A percentile compares a stretch with the other conserved stretches of the same genome.
Conservation (phyloP, 2,797 vertebrate genomes). For the Philypnodon macrostomus region DNA sequence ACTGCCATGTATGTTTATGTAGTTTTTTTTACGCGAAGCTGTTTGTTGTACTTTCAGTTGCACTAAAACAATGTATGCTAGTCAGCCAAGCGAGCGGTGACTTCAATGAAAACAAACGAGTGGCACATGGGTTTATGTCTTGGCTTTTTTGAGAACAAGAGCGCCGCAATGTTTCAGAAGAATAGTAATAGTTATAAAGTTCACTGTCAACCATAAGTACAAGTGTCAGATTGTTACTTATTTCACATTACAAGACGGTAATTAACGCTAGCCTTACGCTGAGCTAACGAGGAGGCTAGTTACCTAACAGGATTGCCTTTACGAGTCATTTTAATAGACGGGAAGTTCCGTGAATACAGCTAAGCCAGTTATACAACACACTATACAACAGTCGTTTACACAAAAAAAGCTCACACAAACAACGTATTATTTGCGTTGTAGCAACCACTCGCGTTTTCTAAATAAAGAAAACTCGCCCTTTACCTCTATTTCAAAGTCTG, state of each 20-base stretch:
- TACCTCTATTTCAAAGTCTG: slow-evolving; percentile 98
- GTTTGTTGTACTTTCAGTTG: neutral
- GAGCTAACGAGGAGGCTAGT: slow-evolving; percentile 42
- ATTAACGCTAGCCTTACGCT: slow-evolving; percentile 16
- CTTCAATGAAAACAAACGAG: slow-evolving; percentile 63
- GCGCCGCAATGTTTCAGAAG: neutral
- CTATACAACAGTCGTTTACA: neutral
- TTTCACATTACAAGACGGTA: neutral
- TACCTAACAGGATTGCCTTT: slow-evolving; percentile 51
- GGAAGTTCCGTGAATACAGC: slow-evolving; percentile 51
- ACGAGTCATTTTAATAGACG: slow-evolving; percentile 27
- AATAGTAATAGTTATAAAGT: too few relatives aligned
- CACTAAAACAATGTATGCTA: neutral
- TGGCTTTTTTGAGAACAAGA: slow-evolving; percentile 17
- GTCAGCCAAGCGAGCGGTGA: neutral
- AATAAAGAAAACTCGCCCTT: slow-evolving; percentile 25
- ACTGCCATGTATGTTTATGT: too few relatives aligned
- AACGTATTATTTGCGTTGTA: slow-evolving; percentile 53
- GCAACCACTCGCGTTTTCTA: neutral
- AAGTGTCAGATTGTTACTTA: neutral
- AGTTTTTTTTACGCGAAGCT: neutral
- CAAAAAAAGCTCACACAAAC: slow-evolving; percentile 67
- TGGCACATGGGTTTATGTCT: slow-evolving; percentile 51
- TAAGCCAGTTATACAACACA: slow-evolving; percentile 52
- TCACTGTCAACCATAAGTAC: rapidly evolving